Percentiles rank a stretch among this genome's conserved stretches.
phyloP scores from a whole-genome alignment of 2,113 vertebrate species.

The Pelobates fuscus region DNA sequence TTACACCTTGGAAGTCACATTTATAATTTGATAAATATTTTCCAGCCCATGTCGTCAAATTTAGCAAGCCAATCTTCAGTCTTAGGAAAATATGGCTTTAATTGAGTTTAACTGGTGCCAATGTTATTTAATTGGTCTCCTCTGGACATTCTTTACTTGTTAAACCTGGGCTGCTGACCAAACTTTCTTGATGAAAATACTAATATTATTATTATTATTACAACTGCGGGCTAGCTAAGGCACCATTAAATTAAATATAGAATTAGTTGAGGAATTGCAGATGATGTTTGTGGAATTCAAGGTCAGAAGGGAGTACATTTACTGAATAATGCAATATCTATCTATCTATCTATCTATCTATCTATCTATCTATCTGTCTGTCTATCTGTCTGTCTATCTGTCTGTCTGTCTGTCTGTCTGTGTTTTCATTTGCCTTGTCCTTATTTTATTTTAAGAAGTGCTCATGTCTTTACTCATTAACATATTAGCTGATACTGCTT shows the following conservation, averaged over 20 bases:
- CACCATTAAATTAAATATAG: conserved; percentile 11
- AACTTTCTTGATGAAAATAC: conserved; percentile 8
- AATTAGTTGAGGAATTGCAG: conserved; percentile 3
- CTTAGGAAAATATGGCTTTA: conserved; percentile 13
- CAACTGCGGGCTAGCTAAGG: not conserved
- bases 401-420: too few species aligned
- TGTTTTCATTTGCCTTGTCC: not conserved
- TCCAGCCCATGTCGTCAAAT: conserved; percentile 3
- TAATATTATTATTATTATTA: conserved; percentile 45
- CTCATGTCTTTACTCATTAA: too few species aligned
- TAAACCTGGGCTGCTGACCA: conserved; percentile 9
- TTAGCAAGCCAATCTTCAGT: not conserved
- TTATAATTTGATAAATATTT: conserved; percentile 11
- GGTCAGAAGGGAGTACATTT: not conserved
- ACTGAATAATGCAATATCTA: not conserved
- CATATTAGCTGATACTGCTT: too few species aligned
- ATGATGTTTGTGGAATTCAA: conserved; percentile 4
- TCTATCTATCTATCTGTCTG: too few species aligned
- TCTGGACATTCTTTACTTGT: conserved; percentile 16
- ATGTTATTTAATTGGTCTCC: conserved; percentile 40
- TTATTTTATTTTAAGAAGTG: too few species aligned
- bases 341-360: too few species aligned
- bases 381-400: too few species aligned
- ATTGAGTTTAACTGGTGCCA: conserved; percentile 34
- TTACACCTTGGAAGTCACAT: conserved; percentile 15